Evolutionary conservation across 2,113 vertebrate species (phyloP).

Genomic region (Typhlomys cinereus): DNA sequence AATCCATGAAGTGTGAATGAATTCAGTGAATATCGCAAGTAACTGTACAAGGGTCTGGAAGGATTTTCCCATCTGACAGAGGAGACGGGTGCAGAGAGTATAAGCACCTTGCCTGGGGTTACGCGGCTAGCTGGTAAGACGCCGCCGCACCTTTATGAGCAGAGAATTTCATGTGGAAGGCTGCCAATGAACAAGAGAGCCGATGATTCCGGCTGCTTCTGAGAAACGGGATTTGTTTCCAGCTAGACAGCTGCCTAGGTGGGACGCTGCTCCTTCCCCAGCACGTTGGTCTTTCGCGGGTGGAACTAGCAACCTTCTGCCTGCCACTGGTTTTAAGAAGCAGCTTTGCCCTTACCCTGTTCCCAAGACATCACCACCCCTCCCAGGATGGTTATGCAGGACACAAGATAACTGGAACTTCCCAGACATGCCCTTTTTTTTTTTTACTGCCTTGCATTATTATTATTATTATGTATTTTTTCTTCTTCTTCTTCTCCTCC

Average conservation of each 20-base stretch:
- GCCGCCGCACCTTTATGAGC: not conserved
- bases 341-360: not conserved
- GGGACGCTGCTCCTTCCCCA: not conserved
- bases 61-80: conserved; percentile 7
- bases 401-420: not conserved
- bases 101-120: not conserved
- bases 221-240: conserved; percentile 9
- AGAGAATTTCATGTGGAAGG: not conserved
- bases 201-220: not conserved
- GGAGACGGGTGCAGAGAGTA: not conserved
- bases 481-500: no score
- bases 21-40: not conserved
- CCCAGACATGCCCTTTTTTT: conserved; percentile 4
- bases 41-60: not conserved
- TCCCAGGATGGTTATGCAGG: not conserved
- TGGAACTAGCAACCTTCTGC: not conserved
- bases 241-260: not conserved
- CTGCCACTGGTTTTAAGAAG: not conserved
- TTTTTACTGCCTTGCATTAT: not conserved
- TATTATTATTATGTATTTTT: no score
- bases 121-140: not conserved
- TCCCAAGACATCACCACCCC: not conserved
- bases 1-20: not conserved
- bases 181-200: not conserved
- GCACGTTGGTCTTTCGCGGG: not conserved